A percentile compares a stretch with the other conserved stretches of the same genome.
Evolutionary conservation across 2,888 invertebrate genomes (phyloP).

Genomic region (Electrophaes corylata): DNA sequence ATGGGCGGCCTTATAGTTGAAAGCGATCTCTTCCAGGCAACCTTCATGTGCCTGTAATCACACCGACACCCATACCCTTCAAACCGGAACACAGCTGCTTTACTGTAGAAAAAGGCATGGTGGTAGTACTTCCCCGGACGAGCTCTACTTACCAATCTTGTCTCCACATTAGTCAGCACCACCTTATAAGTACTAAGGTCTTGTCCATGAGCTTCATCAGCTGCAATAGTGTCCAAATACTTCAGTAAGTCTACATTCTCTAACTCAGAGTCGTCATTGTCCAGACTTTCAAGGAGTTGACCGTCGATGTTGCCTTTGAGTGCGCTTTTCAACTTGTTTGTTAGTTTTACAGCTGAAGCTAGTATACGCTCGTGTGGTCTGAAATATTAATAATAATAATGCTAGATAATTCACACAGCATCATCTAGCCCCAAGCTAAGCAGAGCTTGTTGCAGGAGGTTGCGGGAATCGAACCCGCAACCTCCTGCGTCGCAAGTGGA

Average conservation of each 20-base stretch:
- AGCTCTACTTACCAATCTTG: conserved; percentile 62
- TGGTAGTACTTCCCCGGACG: no score
- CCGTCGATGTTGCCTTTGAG: conserved; percentile 83
- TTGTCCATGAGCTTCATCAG: conserved; percentile 69
- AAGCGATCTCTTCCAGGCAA: no score
- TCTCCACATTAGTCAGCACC: conserved; percentile 73
- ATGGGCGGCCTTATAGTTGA: no score
- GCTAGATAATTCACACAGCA: no score
- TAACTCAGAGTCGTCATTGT: conserved; percentile 53
- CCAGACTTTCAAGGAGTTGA: conserved; percentile 65
- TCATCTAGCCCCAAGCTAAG: no score
- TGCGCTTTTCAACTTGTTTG: conserved; percentile 86
- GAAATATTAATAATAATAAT: conserved; percentile 27
- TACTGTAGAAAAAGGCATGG: no score
- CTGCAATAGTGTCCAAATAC: conserved; percentile 70
- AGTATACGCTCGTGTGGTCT: conserved; percentile 67
- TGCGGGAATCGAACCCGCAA: no score
- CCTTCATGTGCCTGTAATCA: no score
- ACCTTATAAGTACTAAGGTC: conserved; percentile 72
- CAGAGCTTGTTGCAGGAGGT: no score
- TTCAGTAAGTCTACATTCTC: conserved; percentile 71
- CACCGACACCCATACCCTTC: no score
- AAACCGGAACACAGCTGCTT: no score
- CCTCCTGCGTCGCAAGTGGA: no score
- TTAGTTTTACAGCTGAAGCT: conserved; percentile 70